Evolutionary conservation across 2,888 invertebrate species (phyloP).

Genomic region (Boloria selene): DNA sequence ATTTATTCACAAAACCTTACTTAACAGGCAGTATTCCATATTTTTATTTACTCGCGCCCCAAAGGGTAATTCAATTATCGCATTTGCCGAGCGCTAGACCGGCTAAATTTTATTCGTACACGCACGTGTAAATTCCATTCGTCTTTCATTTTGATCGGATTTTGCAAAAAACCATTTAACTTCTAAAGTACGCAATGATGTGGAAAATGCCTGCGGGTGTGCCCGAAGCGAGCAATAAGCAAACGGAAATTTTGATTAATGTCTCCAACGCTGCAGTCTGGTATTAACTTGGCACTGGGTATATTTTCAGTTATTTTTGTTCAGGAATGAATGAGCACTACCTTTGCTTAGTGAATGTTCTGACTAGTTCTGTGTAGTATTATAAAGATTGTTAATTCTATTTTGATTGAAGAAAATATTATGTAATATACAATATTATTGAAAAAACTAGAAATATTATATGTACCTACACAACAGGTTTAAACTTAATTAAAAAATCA

Average conservation of each 20-base stretch:
- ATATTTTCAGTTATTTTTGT: constrained; percentile 3
- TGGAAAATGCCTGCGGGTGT: constrained; percentile 29
- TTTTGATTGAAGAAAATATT: too few relatives aligned
- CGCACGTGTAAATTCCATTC: constrained; percentile 11
- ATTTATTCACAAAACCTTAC: not conserved
- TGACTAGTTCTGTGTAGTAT: too few relatives aligned
- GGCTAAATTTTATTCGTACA: constrained; percentile 8
- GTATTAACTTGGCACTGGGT: constrained; percentile 11
- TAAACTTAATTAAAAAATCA: too few relatives aligned
- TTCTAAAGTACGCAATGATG: constrained; percentile 22
- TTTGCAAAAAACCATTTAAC: constrained; percentile 1
- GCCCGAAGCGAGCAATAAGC: constrained; percentile 29
- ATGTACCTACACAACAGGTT: too few relatives aligned
- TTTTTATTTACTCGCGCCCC: constrained; percentile 11
- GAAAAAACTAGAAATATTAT: too few relatives aligned
- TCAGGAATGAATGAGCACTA: not conserved
- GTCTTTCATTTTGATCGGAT: constrained; percentile 17
- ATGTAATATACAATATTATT: too few relatives aligned
- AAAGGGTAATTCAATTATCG: constrained; percentile 18
- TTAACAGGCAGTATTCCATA: not conserved
- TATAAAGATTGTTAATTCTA: too few relatives aligned
- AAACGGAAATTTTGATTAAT: constrained; percentile 37
- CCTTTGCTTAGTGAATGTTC: not conserved
- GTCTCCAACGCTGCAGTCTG: constrained; percentile 23
- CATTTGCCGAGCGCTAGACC: constrained; percentile 9